These are phyloP conservation scores for Pycnonotus jocosus DNA, from an alignment of 2,113 vertebrate genomes.

Conservation along the genomic window DNA sequence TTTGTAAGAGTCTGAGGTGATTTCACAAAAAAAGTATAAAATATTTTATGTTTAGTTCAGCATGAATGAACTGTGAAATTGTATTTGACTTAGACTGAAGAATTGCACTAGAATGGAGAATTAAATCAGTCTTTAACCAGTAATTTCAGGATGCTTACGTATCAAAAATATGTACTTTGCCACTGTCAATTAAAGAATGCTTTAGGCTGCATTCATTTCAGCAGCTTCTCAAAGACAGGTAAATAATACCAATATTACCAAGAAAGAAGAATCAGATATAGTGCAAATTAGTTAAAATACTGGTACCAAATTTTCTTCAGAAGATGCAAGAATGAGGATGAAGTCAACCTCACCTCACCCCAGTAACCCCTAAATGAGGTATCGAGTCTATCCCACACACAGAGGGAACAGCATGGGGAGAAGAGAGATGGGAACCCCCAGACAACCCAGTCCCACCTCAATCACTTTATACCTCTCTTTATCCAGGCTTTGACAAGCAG, in stretches of 20 bases:
- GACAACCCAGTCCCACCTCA: neutral
- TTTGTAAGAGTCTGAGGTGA: neutral
- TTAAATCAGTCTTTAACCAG: neutral
- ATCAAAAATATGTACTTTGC: neutral
- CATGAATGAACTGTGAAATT: neutral
- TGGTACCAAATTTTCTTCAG: neutral
- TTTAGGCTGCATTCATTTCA: neutral
- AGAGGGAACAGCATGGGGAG: neutral
- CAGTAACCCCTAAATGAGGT: neutral
- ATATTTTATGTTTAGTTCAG: neutral
- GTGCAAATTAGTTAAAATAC: neutral
- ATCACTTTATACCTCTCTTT: neutral
- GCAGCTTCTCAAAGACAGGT: neutral
- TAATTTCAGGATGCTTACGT: neutral
- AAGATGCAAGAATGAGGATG: neutral
- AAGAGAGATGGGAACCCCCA: neutral
- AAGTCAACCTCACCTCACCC: neutral
- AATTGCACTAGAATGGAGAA: neutral
- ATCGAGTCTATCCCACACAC: accelerated
- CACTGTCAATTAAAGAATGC: neutral
- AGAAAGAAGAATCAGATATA: neutral
- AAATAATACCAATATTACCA: neutral
- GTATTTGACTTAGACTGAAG: neutral
- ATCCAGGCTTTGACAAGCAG: neutral
- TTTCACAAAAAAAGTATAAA: neutral